A percentile compares a stretch with the other conserved stretches of the same genome.
phyloP scores from a whole-genome alignment of 2,888 invertebrate species.

The Cerceris ruficornis region DNA sequence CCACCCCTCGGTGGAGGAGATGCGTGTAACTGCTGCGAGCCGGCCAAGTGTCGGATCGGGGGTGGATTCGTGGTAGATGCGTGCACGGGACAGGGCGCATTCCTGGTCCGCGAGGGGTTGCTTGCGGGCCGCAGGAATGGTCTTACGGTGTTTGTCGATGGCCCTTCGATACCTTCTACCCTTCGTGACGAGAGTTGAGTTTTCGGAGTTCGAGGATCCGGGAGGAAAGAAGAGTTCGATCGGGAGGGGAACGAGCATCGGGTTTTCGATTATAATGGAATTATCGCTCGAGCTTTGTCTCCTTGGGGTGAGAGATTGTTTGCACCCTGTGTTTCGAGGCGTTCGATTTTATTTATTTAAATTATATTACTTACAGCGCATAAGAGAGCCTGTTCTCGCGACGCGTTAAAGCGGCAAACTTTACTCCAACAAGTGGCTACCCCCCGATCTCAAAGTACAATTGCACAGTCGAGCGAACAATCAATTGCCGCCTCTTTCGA shows the following conservation, averaged over 20 bases:
- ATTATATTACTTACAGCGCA: no score
- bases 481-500: constrained; percentile 40
- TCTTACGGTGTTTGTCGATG: constrained; percentile 62
- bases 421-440: constrained; percentile 53
- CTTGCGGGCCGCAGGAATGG: constrained; percentile 53
- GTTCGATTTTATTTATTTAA: no score
- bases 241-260: no score
- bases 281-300: no score
- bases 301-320: no score
- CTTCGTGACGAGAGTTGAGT: constrained; percentile 33
- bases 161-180: constrained; percentile 49
- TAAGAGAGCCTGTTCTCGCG: neutral
- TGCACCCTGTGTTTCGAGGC: no score
- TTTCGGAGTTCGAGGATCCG: constrained; percentile 15
- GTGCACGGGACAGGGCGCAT: constrained; percentile 68
- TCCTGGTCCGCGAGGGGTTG: constrained; percentile 49
- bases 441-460: constrained; percentile 27
- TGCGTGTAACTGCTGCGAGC: constrained; percentile 67
- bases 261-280: no score
- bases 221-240: constrained; percentile 1
- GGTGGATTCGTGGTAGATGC: constrained; percentile 55
- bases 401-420: neutral
- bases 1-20: constrained; percentile 50
- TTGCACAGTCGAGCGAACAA: constrained; percentile 28
- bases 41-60: constrained; percentile 67